Conservation (phyloP, 2,797 vertebrate species). For the Coilia nasus region DNA sequence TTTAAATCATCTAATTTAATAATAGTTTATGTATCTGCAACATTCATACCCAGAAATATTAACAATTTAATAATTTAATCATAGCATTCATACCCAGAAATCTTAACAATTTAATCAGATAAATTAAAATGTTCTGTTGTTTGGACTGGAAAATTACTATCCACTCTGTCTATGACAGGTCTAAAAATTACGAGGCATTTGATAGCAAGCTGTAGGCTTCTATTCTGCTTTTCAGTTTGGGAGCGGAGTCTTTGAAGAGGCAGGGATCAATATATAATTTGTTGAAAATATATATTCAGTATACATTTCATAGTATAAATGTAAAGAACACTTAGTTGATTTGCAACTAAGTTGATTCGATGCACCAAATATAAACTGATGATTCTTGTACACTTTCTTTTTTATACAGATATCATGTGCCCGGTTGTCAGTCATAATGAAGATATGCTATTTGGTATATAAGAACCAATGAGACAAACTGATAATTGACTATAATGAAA, state of each 20-base stretch:
- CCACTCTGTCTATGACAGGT: neutral
- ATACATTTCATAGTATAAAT: neutral
- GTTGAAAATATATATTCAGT: neutral
- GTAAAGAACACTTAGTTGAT: neutral
- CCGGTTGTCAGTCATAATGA: neutral
- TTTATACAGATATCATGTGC: too few relatives aligned
- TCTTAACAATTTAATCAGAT: neutral
- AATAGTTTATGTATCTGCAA: neutral
- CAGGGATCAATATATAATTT: neutral
- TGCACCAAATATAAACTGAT: too few relatives aligned
- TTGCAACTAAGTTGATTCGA: neutral
- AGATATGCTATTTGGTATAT: neutral
- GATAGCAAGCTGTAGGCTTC: too few relatives aligned
- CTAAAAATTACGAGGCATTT: neutral
- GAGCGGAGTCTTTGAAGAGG: too few relatives aligned
- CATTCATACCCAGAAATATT: neutral
- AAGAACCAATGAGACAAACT: neutral
- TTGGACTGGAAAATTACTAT: neutral
- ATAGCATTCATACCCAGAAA: neutral
- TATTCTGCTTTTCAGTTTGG: too few relatives aligned
- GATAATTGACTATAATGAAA: neutral
- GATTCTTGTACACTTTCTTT: too few relatives aligned
- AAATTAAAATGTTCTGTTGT: neutral
- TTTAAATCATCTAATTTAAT: too few relatives aligned
- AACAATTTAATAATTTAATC: neutral